These are phyloP conservation scores for Ifrita kowaldi DNA, from an alignment of 2,113 vertebrate species.

Conservation along the genomic window DNA sequence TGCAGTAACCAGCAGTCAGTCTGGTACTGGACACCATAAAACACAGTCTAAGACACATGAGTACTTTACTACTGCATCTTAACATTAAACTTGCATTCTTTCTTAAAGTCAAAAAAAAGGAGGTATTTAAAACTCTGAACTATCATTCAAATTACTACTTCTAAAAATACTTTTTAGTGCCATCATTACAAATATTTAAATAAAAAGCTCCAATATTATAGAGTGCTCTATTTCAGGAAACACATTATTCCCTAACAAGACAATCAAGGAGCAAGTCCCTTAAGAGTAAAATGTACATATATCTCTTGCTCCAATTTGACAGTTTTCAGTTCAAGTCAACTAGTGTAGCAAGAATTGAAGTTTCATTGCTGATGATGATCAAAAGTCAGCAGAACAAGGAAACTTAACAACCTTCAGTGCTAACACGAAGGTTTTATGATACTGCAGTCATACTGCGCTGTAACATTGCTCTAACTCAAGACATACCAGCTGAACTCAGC, in stretches of 20 bases:
- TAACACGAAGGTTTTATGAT: background rate
- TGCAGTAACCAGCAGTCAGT: background rate
- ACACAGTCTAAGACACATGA: background rate
- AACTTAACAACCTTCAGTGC: background rate
- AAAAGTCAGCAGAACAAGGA: background rate
- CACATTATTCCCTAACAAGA: background rate
- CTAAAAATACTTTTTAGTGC: background rate
- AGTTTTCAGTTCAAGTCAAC: background rate
- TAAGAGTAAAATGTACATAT: background rate
- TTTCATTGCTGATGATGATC: background rate
- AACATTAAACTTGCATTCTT: background rate
- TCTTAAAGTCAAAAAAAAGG: background rate
- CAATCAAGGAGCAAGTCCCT: background rate
- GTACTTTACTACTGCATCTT: background rate
- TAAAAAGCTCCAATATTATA: background rate
- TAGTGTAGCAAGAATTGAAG: background rate
- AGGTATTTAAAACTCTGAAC: background rate
- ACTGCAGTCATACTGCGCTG: background rate
- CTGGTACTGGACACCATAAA: background rate
- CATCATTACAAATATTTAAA: background rate
- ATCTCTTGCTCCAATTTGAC: background rate
- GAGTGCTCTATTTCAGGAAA: background rate
- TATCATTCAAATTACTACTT: background rate
- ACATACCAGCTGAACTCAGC: background rate
- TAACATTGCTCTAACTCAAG: background rate